Conservation (phyloP, 2,113 vertebrate species). For the Camarhynchus parvulus region DNA sequence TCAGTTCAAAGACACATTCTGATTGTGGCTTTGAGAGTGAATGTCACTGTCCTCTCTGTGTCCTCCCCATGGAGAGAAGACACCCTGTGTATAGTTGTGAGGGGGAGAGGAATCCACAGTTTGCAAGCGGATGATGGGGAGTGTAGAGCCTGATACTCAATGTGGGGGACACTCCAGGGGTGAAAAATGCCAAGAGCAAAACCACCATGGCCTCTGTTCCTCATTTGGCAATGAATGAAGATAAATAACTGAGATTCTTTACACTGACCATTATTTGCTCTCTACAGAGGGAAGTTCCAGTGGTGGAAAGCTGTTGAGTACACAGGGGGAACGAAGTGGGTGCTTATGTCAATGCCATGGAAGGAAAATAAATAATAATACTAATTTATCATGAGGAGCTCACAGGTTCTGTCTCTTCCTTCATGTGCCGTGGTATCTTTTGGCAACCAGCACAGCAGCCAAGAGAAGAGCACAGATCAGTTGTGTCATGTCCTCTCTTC, state of each 20-base stretch:
- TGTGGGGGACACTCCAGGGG: too few species aligned
- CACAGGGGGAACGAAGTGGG: accelerated
- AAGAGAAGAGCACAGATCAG: not conserved
- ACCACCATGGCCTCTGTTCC: not conserved
- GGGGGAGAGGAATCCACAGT: not conserved
- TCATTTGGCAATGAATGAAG: not conserved
- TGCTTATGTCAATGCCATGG: not conserved
- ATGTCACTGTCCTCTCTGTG: not conserved
- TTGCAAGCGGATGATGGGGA: not conserved
- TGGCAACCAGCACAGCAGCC: not conserved
- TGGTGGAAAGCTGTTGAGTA: not conserved
- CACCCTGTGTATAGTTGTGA: too few species aligned
- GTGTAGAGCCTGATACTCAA: not conserved
- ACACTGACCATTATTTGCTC: not conserved
- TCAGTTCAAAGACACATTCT: not conserved
- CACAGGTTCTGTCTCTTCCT: not conserved
- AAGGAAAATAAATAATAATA: not conserved
- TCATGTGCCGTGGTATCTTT: not conserved
- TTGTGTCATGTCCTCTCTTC: not conserved
- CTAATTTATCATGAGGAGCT: not conserved
- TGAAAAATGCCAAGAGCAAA: not conserved
- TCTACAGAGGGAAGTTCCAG: not conserved
- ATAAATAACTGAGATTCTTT: not conserved
- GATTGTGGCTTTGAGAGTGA: not conserved
- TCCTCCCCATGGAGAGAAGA: not conserved